Evolutionary conservation across 2,888 invertebrate genomes (phyloP), one percentile per base, ranked within the genome.

Genomic region (Dexiosoma caninum): DNA sequence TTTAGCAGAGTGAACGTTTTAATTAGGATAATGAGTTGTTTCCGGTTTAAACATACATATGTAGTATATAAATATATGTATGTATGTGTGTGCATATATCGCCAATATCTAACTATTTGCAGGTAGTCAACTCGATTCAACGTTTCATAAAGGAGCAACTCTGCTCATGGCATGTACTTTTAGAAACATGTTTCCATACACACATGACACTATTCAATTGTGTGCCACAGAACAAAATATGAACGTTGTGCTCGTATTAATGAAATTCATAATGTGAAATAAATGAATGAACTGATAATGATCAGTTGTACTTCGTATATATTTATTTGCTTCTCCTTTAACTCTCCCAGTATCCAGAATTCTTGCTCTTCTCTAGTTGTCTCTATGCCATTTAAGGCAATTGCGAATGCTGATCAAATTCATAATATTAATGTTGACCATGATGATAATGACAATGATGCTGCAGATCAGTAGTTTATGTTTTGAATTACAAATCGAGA

Each of bases 1-100:
- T 82, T 85, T 84, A 57, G 83, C 85, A 66, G 85, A 86, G 87
- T 86, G 86, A 87, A 88, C 88, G 88, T 88, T 88, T 88, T 88
- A 88, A 88, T 88, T 88, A 88, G 88, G 88, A 88, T 88, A 88
- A 88, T 88, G 87, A 88, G 87, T 88, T 88, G 87, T 88, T 88
- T 88, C 88, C 88, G 88, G 88, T 83, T 83, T 76, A 44, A 59
- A 72, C 12, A 53, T 59, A 19, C 21, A 35, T 44, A 12, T 35
- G n/a, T 19, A 6, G 10, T n/a, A n/a, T n/a, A 6, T 32, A 27
- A 27, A 3, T 27, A 6, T 27, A 27, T 3, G 12, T 32, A 32
- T 35, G 59, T 40, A 21, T 62, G 49, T 27, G 37, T 66, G 14
- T 23, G 27, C 6, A 30, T 1, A 14, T 35, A 3, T 46, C 14